A percentile compares a stretch with the other conserved stretches of the same genome.
Evolutionary conservation across 2,113 vertebrate species (phyloP).

Genomic region (Sinocyclocheilus anshuiensis): DNA sequence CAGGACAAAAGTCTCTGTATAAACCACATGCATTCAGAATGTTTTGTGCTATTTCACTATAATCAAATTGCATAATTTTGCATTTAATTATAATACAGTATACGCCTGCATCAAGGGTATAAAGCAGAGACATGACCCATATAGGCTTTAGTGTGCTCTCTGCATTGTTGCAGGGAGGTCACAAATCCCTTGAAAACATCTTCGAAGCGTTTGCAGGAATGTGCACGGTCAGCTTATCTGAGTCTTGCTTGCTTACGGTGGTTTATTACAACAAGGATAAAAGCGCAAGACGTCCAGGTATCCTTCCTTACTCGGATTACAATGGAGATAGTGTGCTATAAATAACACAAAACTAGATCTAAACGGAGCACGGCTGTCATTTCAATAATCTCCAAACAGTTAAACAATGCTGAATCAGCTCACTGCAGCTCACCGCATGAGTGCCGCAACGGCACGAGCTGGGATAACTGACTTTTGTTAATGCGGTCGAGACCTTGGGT

Average conservation of each 20-base stretch:
- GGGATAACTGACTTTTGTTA: neutral
- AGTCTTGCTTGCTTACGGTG: neutral
- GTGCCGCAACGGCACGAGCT: neutral
- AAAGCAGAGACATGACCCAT: neutral
- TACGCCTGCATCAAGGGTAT: neutral
- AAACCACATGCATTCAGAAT: neutral
- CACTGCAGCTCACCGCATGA: neutral
- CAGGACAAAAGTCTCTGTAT: neutral
- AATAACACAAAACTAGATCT: constrained; percentile 21
- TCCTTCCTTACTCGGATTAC: constrained; percentile 8
- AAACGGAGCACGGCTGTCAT: neutral
- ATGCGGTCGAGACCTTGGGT: neutral
- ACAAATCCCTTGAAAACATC: constrained; percentile 5
- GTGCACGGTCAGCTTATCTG: constrained; percentile 9
- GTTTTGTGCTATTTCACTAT: neutral
- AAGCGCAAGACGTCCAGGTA: constrained; percentile 35
- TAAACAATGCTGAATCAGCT: constrained; percentile 22
- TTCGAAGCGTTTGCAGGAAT: neutral
- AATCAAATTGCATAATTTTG: neutral
- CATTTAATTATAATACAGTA: neutral
- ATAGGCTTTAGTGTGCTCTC: constrained; percentile 4
- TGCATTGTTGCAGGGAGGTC: constrained; percentile 9
- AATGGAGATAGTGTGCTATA: constrained; percentile 15
- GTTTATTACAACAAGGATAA: constrained; percentile 35
- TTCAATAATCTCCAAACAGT: neutral